phyloP scores from a whole-genome alignment of 2,113 vertebrate species.

The Chascanopsetta lugubris region DNA sequence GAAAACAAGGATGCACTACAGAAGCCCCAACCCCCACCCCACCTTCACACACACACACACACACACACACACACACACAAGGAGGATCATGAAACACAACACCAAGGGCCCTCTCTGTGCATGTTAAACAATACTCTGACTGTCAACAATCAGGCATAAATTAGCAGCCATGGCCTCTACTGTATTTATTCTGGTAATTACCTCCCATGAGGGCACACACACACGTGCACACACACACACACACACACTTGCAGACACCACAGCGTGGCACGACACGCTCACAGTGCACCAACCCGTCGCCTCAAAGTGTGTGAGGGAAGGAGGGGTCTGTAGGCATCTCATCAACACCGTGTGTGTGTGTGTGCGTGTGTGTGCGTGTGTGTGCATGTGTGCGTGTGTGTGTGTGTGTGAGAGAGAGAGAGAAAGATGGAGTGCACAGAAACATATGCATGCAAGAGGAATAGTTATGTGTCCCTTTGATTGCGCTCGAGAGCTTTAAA shows the following conservation, averaged over 20 bases:
- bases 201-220: conserved; percentile 80
- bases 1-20: conserved; percentile 27
- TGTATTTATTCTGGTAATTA: conserved; percentile 88
- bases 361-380: conserved; percentile 8
- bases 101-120: conserved; percentile 74
- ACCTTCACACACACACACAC: conserved; percentile 26
- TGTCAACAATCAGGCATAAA: conserved; percentile 86
- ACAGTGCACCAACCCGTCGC: conserved; percentile 55
- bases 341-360: conserved; percentile 35
- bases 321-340: conserved; percentile 59
- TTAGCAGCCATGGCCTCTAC: conserved; percentile 81
- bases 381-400: conserved; percentile 1
- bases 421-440: background rate
- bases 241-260: conserved; percentile 54
- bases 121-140: conserved; percentile 84
- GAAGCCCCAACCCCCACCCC: background rate
- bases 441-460: conserved; percentile 55
- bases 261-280: conserved; percentile 68
- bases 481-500: conserved; percentile 57
- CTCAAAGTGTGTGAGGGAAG: conserved; percentile 50
- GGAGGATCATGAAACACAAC: conserved; percentile 68
- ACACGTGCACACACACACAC: conserved; percentile 32
- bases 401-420: conserved; percentile 3
- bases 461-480: conserved; percentile 65
- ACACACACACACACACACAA: conserved; percentile 30